These are phyloP conservation scores for Phasianus colchicus DNA, from an alignment of 2,113 vertebrate genomes.

Conservation along the genomic window DNA sequence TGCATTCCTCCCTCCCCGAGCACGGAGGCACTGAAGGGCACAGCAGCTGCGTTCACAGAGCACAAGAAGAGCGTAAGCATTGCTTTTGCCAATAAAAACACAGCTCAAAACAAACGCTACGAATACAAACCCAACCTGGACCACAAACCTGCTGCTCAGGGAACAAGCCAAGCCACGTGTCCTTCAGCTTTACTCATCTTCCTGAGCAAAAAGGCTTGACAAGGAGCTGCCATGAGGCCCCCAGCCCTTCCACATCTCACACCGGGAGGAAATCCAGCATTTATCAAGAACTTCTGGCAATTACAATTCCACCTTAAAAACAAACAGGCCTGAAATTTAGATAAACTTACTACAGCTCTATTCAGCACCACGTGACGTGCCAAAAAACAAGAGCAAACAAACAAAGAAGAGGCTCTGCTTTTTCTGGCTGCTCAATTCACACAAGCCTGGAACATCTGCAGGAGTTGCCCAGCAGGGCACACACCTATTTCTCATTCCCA, in stretches of 20 bases:
- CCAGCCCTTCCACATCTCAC: not conserved
- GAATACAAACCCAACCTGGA: slow-evolving; percentile 29
- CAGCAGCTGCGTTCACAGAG: slow-evolving; percentile 39
- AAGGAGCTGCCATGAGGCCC: not conserved
- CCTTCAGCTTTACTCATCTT: not conserved
- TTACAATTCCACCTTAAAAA: not conserved
- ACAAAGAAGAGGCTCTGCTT: not conserved
- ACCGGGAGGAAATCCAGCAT: not conserved
- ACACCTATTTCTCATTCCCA: slow-evolving; percentile 31
- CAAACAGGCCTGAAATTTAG: not conserved
- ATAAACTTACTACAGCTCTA: not conserved
- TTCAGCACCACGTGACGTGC: not conserved
- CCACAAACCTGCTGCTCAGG: not conserved
- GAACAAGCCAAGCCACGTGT: not conserved
- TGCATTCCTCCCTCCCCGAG: slow-evolving; percentile 1
- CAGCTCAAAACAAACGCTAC: not conserved
- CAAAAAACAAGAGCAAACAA: not conserved
- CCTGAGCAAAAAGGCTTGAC: not conserved
- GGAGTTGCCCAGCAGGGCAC: not conserved
- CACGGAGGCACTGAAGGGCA: not conserved
- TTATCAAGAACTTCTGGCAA: not conserved
- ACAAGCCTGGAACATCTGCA: slow-evolving; percentile 3
- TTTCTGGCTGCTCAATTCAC: not conserved
- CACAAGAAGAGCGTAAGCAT: not conserved
- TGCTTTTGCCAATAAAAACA: slow-evolving; percentile 7